Base-by-base conservation (phyloP, 2,888 invertebrate species). In the Coremacera marginata region DNA sequence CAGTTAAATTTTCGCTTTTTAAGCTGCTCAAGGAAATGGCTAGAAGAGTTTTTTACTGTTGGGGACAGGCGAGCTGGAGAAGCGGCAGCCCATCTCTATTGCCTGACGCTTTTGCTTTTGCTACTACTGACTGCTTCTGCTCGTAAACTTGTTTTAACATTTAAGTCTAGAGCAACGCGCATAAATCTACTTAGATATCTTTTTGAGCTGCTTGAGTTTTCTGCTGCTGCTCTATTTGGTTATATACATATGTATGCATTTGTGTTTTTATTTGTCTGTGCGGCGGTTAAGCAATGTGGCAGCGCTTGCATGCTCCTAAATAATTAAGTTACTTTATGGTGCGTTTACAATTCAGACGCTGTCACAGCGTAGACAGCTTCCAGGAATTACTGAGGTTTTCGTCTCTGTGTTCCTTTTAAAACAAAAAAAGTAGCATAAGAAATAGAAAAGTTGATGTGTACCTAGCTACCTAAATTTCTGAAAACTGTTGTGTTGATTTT, bases 61-160 rank as follows among this genome's bases (percentile, higher is more conserved):
- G 19, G 55, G n/a, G n/a, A 2, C 1, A 5, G 19, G 2, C 3
- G 55, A 19, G 22, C 1, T 55, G 55, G 11, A 19, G 14, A 8
- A 31, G 31, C n/a, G 31, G 31, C 31, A 31, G 31, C 31, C 8
- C 2, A 3, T 5, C 55, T 55, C 19, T 55, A 55, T 55, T 2
- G 55, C 22, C 7, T 8, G 57, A 3, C 22, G 5, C 5, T 5
- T 5, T 8, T 49, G 22, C 31, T n/a, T 0, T 49, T 19, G 22
- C 67, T 14, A 9, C 27, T 31, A 31, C 31, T 5, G 31, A 3
- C 5, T 16, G 44, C 49, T 19, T 37, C 67, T 7, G 22, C 51
- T 49, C 27, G 63, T 34, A 74, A 74, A 74, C 67, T 67, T 25
- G 74, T 74, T 74, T 71, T 67, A 74, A 74, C 67, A 67, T 65